phyloP scores from a whole-genome alignment of 2,888 invertebrate species.

The Dicranocentrus wangi region DNA sequence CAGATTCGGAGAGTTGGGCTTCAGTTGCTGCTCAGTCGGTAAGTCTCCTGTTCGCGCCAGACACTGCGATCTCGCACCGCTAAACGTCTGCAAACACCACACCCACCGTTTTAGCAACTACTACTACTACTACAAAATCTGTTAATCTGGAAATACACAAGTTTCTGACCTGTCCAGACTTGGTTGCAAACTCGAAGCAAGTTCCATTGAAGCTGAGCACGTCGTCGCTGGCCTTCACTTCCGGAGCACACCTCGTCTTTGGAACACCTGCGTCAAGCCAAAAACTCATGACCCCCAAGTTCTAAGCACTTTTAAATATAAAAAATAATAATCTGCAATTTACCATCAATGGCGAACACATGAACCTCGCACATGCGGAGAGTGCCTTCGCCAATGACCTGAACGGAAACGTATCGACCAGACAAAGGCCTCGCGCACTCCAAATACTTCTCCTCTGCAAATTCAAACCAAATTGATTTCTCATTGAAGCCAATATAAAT shows the following conservation, averaged over 20 bases:
- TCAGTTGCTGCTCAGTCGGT: conserved; percentile 70
- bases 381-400: conserved; percentile 91
- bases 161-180: conserved; percentile 69
- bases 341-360: conserved; percentile 89
- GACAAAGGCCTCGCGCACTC: conserved; percentile 87
- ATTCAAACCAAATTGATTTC: too few species aligned
- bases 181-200: conserved; percentile 85
- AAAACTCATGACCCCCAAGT: too few species aligned
- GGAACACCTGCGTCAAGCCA: conserved; percentile 75
- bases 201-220: conserved; percentile 88
- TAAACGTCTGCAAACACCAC: conserved; percentile 83
- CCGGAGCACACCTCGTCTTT: conserved; percentile 80
- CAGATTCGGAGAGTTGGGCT: conserved; percentile 71
- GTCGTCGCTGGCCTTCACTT: conserved; percentile 82
- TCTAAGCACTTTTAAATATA: neutral
- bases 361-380: conserved; percentile 93
- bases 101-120: too few species aligned
- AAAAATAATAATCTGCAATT: neutral
- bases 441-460: conserved; percentile 90
- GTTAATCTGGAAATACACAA: neutral
- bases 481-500: too few species aligned
- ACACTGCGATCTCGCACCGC: conserved; percentile 86
- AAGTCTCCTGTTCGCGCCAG: conserved; percentile 75
- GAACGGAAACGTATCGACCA: conserved; percentile 91
- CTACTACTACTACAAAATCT: conserved; percentile 7